Evolutionary conservation across 2,113 vertebrate genomes (phyloP).

Genomic region (Syngnathus typhle): DNA sequence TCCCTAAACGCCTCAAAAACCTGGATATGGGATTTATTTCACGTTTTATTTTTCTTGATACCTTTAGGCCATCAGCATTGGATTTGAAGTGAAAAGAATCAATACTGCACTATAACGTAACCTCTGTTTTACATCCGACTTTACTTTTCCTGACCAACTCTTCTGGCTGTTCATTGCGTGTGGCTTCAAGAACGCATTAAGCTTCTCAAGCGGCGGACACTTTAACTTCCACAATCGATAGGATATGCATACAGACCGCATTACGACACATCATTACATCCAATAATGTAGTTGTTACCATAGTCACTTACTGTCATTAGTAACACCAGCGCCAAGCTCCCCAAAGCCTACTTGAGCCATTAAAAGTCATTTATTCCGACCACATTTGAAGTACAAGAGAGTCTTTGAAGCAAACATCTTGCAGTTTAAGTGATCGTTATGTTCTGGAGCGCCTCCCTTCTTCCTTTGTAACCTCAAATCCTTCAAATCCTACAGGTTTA

Average conservation of each 20-base stretch:
- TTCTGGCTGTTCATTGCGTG: slow-evolving; percentile 18
- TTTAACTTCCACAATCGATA: slow-evolving; percentile 10
- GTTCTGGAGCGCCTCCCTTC: slow-evolving; percentile 1
- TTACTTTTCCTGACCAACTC: slow-evolving; percentile 42
- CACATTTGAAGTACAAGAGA: not conserved
- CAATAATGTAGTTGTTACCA: not conserved
- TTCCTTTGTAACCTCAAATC: slow-evolving; percentile 18
- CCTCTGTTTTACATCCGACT: slow-evolving; percentile 53
- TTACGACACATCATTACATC: not conserved
- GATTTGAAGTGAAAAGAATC: slow-evolving; percentile 55
- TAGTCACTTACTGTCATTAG: not conserved
- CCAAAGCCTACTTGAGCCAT: not conserved
- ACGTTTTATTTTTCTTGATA: slow-evolving; percentile 57
- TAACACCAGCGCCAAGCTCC: not conserved
- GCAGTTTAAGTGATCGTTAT: not conserved
- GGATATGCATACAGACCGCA: not conserved
- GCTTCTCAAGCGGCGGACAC: slow-evolving; percentile 11
- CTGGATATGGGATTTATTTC: slow-evolving; percentile 48
- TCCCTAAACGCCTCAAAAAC: slow-evolving; percentile 49
- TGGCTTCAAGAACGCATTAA: slow-evolving; percentile 15
- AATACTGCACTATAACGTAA: slow-evolving; percentile 58
- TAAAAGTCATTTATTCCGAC: not conserved
- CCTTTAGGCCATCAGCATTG: slow-evolving; percentile 50
- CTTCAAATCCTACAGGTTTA: slow-evolving; percentile 29
- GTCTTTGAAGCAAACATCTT: not conserved